These are phyloP conservation scores for Heteractis magnifica DNA, from an alignment of 92 coral and sea anemone species.

Conservation along the genomic window DNA sequence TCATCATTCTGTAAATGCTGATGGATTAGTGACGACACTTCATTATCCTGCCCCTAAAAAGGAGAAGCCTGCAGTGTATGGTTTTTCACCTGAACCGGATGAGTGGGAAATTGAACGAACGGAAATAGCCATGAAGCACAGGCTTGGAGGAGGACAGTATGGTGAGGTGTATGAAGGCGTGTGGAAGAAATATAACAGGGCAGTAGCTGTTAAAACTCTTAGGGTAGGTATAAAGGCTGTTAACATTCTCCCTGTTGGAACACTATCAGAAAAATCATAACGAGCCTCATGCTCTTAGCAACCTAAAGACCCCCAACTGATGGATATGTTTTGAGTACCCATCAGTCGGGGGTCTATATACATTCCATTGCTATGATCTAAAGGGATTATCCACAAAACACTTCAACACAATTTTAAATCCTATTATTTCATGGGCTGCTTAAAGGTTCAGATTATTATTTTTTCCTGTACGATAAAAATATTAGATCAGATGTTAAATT, in stretches of 20 bases:
- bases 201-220: constrained; percentile 93
- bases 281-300: background rate
- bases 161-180: constrained; percentile 98
- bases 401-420: too few relatives aligned
- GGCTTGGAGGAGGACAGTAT: constrained; percentile 95
- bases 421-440: too few relatives aligned
- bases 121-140: constrained; percentile 95
- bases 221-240: constrained; percentile 57
- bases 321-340: too few relatives aligned
- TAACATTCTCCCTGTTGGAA: background rate
- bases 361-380: too few relatives aligned
- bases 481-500: too few relatives aligned
- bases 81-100: constrained; percentile 94
- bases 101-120: constrained; percentile 96
- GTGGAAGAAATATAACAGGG: constrained; percentile 87
- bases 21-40: constrained; percentile 93
- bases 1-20: constrained; percentile 95
- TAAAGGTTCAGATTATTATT: too few relatives aligned
- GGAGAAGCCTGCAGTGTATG: constrained; percentile 91
- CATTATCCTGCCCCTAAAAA: constrained; percentile 97
- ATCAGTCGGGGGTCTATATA: too few relatives aligned
- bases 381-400: too few relatives aligned
- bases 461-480: too few relatives aligned
- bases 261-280: background rate
- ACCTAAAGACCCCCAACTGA: background rate